Evolutionary conservation across 1,140 invertebrate species (phyloP).

Genomic region (Habropoda laboriosa): DNA sequence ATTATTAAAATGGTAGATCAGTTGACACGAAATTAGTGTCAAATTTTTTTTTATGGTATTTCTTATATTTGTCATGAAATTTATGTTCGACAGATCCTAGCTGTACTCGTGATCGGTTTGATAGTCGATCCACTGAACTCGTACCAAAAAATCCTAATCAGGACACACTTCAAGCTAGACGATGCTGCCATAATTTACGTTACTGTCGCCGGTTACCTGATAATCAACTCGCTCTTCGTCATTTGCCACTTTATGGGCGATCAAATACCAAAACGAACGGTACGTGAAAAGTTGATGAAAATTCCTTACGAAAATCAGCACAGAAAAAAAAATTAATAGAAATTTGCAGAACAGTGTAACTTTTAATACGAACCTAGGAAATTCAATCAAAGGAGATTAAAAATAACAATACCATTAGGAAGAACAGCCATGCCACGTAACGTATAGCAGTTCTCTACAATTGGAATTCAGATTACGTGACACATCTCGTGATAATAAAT

Average conservation of each 20-base stretch:
- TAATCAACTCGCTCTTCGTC: slow-evolving; percentile 85
- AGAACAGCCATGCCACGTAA: too few relatives aligned
- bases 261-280: slow-evolving; percentile 85
- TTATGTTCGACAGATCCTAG: slow-evolving; percentile 73
- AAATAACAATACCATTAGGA: neutral
- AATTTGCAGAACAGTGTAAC: too few relatives aligned
- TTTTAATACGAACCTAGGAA: too few relatives aligned
- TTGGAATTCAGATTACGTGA: slow-evolving; percentile 9
- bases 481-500: slow-evolving; percentile 8
- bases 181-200: slow-evolving; percentile 84
- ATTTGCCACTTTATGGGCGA: slow-evolving; percentile 84
- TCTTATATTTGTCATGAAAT: too few relatives aligned
- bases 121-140: slow-evolving; percentile 83
- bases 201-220: slow-evolving; percentile 83
- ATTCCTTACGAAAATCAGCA: too few relatives aligned
- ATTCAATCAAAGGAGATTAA: too few relatives aligned
- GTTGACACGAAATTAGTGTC: too few relatives aligned
- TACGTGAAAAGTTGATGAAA: too few relatives aligned
- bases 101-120: slow-evolving; percentile 82
- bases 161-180: slow-evolving; percentile 79
- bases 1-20: too few relatives aligned
- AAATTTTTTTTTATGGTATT: too few relatives aligned
- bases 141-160: slow-evolving; percentile 73
- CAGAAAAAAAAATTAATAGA: too few relatives aligned
- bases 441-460: too few relatives aligned